Base-by-base conservation (phyloP, 2,888 invertebrate genomes). In the Drosophila emarginata region DNA sequence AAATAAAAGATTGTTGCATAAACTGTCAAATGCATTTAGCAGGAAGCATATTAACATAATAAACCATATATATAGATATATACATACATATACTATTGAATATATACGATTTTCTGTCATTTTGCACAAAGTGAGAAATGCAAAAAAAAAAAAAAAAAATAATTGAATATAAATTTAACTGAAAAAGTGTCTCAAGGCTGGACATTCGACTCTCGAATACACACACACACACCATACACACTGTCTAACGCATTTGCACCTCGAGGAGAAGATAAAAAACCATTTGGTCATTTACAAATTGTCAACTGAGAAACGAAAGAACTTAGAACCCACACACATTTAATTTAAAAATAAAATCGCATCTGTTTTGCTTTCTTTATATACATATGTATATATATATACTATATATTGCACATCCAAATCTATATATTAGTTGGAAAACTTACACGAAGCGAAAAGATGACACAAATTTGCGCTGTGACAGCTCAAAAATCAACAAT, bases 141-240 rank as follows among this genome's bases (percentile, higher is more conserved):
- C 18, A 45, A 70, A 64, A 52, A 39, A 18, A 72, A 66, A 11
- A 11, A 32, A 32, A 32, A 32, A 1, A 32, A 9, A 32, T 32
- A 32, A 32, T 32, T 11, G 32, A 32, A 71, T 36, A 37, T 45
- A 61, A 51, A 56, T 53, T 64, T 53, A 65, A 15, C 15, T 61
- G 4, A 72, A 74, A 76, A 78, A 69, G 77, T 80, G 64, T 87
- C 70, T 72, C 77, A 82, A 84, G 81, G 81, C 87, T 72, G 74
- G 61, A 58, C 59, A 52, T 71, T 72, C 70, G 74, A 71, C 79
- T 67, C 67, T 64, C 32, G 45, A 58, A n/a, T 67, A 58, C 72
- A 59, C 40, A 58, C 64, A 60, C 59, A 40, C 51, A 58, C 28
- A 37, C 6, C 54, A 66, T 60, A 62, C 39, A 64, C 52, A 40